A percentile compares a stretch with the other conserved stretches of the same genome.
These are phyloP conservation scores for pig (Sus scrofa) DNA, from an alignment of 2,113 vertebrate genomes.

Conservation along the genomic window T2T-Sscrofa CM000816.6:9025001-9025500, in stretches of 20 bases:
- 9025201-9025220: not conserved
- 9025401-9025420: not conserved
- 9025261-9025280: not conserved
- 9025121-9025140: not conserved
- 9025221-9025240: not conserved
- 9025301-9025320: constrained; percentile 98
- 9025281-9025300: constrained; percentile 76
- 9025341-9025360: constrained; percentile 97
- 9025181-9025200: not conserved
- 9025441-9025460: not conserved
- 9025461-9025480: not conserved
- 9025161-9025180: not conserved
- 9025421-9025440: not conserved
- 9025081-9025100: not conserved
- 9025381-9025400: not conserved
- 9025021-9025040: not conserved
- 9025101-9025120: not conserved
- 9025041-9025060: not conserved
- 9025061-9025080: not conserved
- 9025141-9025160: not conserved
- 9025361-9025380: constrained; percentile 19
- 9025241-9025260: no score
- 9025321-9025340: constrained; percentile 99
- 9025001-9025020: not conserved
- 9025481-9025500: not conserved